Evolutionary conservation across 2,797 vertebrate genomes (phyloP).

Genomic region (Phylloscopus collybita): DNA sequence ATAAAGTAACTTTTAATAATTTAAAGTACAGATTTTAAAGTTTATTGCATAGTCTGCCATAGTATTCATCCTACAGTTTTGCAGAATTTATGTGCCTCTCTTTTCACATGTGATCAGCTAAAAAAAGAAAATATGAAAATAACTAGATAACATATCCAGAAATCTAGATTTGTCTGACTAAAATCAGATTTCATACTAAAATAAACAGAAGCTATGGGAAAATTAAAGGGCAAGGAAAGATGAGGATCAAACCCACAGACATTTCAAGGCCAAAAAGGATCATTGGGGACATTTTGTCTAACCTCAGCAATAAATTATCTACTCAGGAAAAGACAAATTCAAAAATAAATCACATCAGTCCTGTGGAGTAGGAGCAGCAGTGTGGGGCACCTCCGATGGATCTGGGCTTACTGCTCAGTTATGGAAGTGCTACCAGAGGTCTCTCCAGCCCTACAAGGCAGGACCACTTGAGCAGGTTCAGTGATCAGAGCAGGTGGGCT

Average conservation of each 20-base stretch:
- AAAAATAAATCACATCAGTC: not conserved
- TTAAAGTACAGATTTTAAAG: not conserved
- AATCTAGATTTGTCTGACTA: not conserved
- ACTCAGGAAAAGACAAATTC: not conserved
- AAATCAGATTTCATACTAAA: constrained; percentile 21
- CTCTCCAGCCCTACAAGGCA: not conserved
- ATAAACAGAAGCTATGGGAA: constrained; percentile 29
- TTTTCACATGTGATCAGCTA: constrained; percentile 1
- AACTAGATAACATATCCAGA: constrained; percentile 18
- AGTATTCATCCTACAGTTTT: not conserved
- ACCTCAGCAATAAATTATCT: not conserved
- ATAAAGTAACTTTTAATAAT: not conserved
- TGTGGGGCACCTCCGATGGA: not conserved
- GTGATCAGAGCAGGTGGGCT: accelerated
- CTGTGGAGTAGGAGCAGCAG: not conserved
- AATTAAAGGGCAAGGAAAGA: not conserved
- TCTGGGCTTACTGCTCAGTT: not conserved
- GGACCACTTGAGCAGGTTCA: not conserved
- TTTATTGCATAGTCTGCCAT: not conserved
- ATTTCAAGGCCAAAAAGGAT: not conserved
- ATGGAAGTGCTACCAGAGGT: not conserved
- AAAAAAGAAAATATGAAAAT: constrained; percentile 27
- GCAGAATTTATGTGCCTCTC: not conserved
- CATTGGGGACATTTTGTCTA: not conserved
- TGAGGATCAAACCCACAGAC: not conserved